Evolutionary conservation across 2,113 vertebrate genomes (phyloP).

Genomic region (Trachemys scripta): DNA sequence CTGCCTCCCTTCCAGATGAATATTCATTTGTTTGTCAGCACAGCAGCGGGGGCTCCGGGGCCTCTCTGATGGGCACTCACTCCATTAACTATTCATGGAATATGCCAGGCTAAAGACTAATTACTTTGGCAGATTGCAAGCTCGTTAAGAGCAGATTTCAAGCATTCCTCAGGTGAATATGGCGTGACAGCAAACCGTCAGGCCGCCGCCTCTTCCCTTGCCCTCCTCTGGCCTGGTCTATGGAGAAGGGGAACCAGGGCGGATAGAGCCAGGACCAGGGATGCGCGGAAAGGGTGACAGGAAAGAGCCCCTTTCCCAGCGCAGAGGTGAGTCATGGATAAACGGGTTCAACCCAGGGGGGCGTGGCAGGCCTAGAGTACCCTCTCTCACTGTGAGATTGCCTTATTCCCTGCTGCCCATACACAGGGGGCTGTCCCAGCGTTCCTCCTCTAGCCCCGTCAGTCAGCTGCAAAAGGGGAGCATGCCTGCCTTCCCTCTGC

Average conservation of each 20-base stretch:
- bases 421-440: not conserved
- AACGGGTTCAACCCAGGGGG: not conserved
- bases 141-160: conserved; percentile 29
- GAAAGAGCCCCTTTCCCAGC: not conserved
- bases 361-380: not conserved
- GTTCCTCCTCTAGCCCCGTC: not conserved
- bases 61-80: not conserved
- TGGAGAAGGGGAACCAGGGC: not conserved
- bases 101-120: conserved; percentile 14
- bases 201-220: not conserved
- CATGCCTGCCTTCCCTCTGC: not conserved
- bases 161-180: not conserved
- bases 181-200: not conserved
- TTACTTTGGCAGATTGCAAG: conserved; percentile 10
- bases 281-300: not conserved
- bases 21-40: conserved; percentile 16
- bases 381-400: not conserved
- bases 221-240: not conserved
- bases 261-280: not conserved
- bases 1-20: not conserved
- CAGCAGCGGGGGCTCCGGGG: not conserved
- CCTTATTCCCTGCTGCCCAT: not conserved
- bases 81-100: conserved; percentile 25
- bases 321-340: not conserved
- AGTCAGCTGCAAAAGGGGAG: not conserved